These are phyloP conservation scores for Latrodectus geometricus DNA, from an alignment of 1,140 invertebrate species.

Conservation along the genomic window DNA sequence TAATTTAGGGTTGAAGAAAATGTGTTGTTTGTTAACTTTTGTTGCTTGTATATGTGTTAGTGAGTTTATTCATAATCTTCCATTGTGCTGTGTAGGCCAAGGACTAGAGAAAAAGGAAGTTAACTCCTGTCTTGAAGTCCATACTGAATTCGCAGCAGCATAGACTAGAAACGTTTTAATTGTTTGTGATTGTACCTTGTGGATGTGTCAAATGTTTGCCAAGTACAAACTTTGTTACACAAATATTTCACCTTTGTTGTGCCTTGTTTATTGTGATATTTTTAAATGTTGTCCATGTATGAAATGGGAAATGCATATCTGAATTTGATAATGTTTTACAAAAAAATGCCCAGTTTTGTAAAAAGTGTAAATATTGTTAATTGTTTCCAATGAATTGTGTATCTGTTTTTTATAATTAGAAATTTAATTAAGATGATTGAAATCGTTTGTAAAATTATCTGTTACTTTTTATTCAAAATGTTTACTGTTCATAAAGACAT, in stretches of 20 bases:
- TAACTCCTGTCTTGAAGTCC: constrained; percentile 49
- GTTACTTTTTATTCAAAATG: too few species aligned
- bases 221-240: constrained; percentile 12
- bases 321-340: too few species aligned
- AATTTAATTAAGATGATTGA: too few species aligned
- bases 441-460: too few species aligned
- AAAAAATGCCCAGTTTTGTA: neutral
- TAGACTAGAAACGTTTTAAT: neutral
- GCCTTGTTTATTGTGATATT: neutral
- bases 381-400: too few species aligned
- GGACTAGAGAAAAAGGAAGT: constrained; percentile 51
- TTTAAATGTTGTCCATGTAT: neutral
- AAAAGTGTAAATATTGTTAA: neutral
- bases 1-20: too few species aligned
- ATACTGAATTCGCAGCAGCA: constrained; percentile 48
- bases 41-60: neutral
- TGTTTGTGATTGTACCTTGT: neutral
- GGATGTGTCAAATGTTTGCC: constrained; percentile 3
- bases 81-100: constrained; percentile 29
- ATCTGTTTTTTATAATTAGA: too few species aligned
- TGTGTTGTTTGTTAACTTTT: too few species aligned
- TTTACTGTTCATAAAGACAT: too few species aligned
- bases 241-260: neutral
- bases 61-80: neutral
- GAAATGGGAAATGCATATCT: too few species aligned